These are phyloP conservation scores for Liparis tanakae DNA, from an alignment of 2,797 vertebrate genomes.

Conservation along the genomic window DNA sequence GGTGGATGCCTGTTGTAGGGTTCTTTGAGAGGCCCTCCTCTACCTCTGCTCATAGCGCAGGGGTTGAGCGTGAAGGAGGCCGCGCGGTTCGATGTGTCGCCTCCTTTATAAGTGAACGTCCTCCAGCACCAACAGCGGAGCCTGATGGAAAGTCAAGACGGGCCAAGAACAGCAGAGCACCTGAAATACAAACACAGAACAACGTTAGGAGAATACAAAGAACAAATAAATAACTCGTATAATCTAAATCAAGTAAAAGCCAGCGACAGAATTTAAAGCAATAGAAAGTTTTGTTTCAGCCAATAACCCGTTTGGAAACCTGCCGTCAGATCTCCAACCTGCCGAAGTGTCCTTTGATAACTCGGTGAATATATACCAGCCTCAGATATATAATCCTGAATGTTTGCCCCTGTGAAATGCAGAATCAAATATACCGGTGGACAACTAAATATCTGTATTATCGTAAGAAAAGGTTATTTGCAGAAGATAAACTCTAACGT, in stretches of 20 bases:
- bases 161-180: conserved; percentile 42
- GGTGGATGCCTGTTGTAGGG: conserved; percentile 49
- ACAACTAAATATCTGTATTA: conserved; percentile 3
- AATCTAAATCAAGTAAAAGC: neutral
- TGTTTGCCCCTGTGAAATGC: conserved; percentile 8
- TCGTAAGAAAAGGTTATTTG: neutral
- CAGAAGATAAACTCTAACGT: neutral
- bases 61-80: conserved; percentile 64
- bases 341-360: conserved; percentile 43
- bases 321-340: conserved; percentile 33
- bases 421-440: neutral
- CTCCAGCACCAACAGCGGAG: conserved; percentile 35
- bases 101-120: conserved; percentile 32
- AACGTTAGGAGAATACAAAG: conserved; percentile 34
- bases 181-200: conserved; percentile 65
- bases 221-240: conserved; percentile 3
- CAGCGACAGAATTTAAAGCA: neutral
- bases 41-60: conserved; percentile 88
- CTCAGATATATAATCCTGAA: conserved; percentile 11
- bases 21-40: conserved; percentile 76
- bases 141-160: conserved; percentile 34
- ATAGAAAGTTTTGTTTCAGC: conserved; percentile 12
- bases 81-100: conserved; percentile 49
- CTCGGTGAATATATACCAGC: conserved; percentile 18
- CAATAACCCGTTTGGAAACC: conserved; percentile 13